Evolutionary conservation across 1,140 invertebrate genomes (phyloP).

Genomic region (Acromyrmex heyeri): DNA sequence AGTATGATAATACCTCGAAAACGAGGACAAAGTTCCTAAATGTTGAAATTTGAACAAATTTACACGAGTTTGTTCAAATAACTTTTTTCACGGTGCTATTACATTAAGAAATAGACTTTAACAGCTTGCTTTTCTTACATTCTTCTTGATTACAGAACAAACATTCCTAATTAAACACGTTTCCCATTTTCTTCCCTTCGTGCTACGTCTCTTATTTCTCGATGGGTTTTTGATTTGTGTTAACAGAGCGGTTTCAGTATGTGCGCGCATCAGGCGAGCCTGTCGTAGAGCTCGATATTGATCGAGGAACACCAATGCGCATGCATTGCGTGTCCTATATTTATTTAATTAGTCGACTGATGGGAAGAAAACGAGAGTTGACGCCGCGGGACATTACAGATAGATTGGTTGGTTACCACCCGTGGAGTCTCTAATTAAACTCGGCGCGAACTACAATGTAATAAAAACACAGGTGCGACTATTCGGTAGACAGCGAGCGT

Average conservation of each 20-base stretch:
- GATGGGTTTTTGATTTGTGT: conserved; percentile 43
- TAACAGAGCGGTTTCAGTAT: conserved; percentile 6
- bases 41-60: not conserved
- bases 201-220: conserved; percentile 30
- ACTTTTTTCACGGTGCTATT: not conserved
- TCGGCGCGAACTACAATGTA: conserved; percentile 70
- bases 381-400: conserved; percentile 75
- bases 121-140: conserved; percentile 18
- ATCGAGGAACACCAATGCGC: conserved; percentile 15
- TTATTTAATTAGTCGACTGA: conserved; percentile 80
- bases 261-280: not conserved
- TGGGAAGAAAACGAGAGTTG: conserved; percentile 58
- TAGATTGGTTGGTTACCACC: conserved; percentile 79
- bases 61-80: conserved; percentile 13
- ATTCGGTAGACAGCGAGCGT: conserved; percentile 13
- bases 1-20: not conserved
- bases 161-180: conserved; percentile 54
- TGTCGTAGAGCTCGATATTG: conserved; percentile 37
- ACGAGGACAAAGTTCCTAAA: conserved; percentile 19
- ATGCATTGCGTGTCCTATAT: conserved; percentile 69
- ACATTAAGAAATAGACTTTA: conserved; percentile 13
- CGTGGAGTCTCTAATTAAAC: conserved; percentile 81
- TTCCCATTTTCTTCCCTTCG: conserved; percentile 14
- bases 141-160: conserved; percentile 53
- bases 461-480: conserved; percentile 62